Base-by-base conservation (phyloP, 2,888 invertebrate genomes). In the Rhagophthalmus giganteus region DNA sequence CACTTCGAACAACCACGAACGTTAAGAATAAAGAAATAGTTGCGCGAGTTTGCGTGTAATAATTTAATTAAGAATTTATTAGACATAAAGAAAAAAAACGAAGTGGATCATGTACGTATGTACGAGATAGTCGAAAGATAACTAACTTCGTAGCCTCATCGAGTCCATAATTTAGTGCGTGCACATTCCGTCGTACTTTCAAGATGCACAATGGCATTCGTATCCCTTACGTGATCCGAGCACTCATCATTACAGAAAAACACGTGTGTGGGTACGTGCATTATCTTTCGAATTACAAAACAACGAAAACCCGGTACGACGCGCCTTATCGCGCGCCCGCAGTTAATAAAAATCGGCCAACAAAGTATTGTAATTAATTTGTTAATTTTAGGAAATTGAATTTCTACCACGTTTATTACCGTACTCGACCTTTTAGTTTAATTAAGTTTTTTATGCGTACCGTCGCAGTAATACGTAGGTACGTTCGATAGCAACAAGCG, bases 151-250 rank as follows among this genome's bases (percentile, higher is more conserved):
- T 63, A 64, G 58, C 58, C 60, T 60, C 61, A 61, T 63, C 59
- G 58, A 60, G 60, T 61, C 59, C 63, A 62, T 68, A 66, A 70
- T 69, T 67, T 67, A 63, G 65, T 68, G 68, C 68, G 68, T 68
- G 69, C 68, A 68, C 69, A 68, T 69, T 68, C 66, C 65, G 53
- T 49, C 51, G 64, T 64, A 65, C 63, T 62, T 54, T 45, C 26
- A 12, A 30, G 47, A 57, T 60, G 59, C 63, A 66, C 64, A 66
- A 68, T 64, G 65, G 62, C 61, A 59, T 62, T 63, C 55, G 63
- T 67, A 68, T 66, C 69, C 62, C 69, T 67, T 69, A 69, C 69
- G 69, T 69, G 69, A 68, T 69, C 68, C 65, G 59, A 56, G 37
- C 49, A 51, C 51, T 59, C 56, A 34, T 58, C 54, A 59, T 59